A percentile compares a stretch with the other conserved stretches of the same genome.
Evolutionary conservation across 2,888 invertebrate species (phyloP).

Genomic region (Meiosimyza decipiens): DNA sequence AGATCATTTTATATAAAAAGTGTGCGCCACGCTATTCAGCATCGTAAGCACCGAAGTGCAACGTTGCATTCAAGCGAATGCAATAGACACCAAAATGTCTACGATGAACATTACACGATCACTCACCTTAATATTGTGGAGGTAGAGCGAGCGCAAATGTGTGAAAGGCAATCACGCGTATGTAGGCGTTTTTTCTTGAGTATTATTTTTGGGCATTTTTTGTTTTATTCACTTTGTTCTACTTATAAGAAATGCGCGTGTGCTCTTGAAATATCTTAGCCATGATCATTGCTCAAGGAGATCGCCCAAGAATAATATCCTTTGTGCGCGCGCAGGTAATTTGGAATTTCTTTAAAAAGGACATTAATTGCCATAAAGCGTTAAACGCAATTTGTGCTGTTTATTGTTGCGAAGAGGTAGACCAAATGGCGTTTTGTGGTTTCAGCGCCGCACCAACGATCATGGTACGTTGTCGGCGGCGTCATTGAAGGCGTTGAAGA

Average conservation of each 20-base stretch:
- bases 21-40: no score
- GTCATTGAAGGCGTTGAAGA: conserved; percentile 34
- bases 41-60: conserved; percentile 1
- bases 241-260: conserved; percentile 16
- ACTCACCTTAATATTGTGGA: not conserved
- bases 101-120: not conserved
- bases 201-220: conserved; percentile 8
- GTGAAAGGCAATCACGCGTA: not conserved
- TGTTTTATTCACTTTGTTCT: not conserved
- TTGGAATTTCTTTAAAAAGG: conserved; percentile 13
- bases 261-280: conserved; percentile 1
- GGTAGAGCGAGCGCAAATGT: not conserved
- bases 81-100: conserved; percentile 16
- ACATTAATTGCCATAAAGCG: conserved; percentile 8
- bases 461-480: not conserved
- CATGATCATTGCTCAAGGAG: not conserved
- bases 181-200: conserved; percentile 26
- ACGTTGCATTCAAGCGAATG: not conserved
- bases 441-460: not conserved
- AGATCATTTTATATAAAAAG: no score
- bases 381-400: conserved; percentile 5
- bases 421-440: conserved; percentile 27
- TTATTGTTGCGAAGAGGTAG: not conserved
- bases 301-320: conserved; percentile 19
- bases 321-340: not conserved